phyloP scores from a whole-genome alignment of 2,113 vertebrate species.

The Crotalus helleri region DNA sequence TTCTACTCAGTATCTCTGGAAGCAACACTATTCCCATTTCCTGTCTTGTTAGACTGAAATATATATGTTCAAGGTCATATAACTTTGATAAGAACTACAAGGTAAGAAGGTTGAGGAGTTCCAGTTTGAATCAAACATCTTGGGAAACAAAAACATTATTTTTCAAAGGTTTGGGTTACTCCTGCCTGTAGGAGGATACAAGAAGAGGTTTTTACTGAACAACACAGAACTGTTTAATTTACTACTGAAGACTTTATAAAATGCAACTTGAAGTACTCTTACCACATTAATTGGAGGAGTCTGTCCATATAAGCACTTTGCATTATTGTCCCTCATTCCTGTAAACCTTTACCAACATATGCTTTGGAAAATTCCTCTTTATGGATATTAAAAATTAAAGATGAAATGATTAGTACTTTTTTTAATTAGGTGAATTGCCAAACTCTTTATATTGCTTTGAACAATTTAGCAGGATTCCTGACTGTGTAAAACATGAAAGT shows the following conservation, averaged over 20 bases:
- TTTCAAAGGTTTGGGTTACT: constrained; percentile 39
- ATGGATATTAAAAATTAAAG: constrained; percentile 25
- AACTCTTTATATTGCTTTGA: constrained; percentile 3
- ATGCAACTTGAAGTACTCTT: constrained; percentile 19
- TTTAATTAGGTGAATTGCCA: constrained; percentile 20
- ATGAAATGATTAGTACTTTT: constrained; percentile 11
- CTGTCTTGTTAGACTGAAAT: neutral
- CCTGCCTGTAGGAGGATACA: constrained; percentile 3
- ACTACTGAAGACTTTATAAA: constrained; percentile 17
- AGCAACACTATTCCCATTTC: neutral
- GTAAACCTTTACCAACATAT: constrained; percentile 21
- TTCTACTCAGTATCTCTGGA: neutral
- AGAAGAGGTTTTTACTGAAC: constrained; percentile 23
- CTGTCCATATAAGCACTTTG: neutral
- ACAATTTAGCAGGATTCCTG: constrained; percentile 8
- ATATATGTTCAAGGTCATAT: constrained; percentile 16
- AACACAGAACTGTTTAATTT: constrained; percentile 46
- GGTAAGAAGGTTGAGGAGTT: neutral
- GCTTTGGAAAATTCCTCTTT: constrained; percentile 22
- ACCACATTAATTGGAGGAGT: neutral
- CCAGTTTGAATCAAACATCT: neutral
- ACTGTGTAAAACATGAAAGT: neutral
- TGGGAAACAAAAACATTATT: neutral
- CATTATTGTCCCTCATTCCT: constrained; percentile 23
- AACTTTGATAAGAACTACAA: neutral